Percentiles rank a stretch among this genome's conserved stretches.
Conservation (phyloP, 2,888 invertebrate genomes). For the Netelia inedita region DNA sequence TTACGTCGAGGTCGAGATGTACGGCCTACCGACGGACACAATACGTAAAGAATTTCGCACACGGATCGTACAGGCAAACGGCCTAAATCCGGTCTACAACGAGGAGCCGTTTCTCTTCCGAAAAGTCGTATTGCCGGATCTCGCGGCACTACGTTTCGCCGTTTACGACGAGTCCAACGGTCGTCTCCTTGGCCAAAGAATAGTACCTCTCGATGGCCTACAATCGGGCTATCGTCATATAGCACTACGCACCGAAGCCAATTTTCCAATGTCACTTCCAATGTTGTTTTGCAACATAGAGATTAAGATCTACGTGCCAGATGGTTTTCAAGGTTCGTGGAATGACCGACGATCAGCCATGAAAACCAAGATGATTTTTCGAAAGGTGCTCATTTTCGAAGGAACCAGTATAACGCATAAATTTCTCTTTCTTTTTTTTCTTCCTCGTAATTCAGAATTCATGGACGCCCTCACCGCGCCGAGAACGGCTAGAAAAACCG, state of each 20-base stretch:
- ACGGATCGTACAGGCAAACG: conserved; percentile 98
- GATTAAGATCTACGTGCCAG: conserved; percentile 99
- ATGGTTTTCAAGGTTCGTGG: conserved; percentile 95
- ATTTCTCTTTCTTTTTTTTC: not conserved
- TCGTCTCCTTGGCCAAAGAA: conserved; percentile 97
- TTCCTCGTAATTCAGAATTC: conserved; percentile 89
- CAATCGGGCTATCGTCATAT: conserved; percentile 99
- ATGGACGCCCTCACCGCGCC: conserved; percentile 99
- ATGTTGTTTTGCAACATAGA: conserved; percentile 99
- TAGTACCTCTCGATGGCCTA: conserved; percentile 98
- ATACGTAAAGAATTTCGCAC: conserved; percentile 99
- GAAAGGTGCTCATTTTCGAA: not conserved
- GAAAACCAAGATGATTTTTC: not conserved
- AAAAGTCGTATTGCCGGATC: conserved; percentile 99
- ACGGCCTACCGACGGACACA: conserved; percentile 98
- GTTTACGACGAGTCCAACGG: conserved; percentile 98
- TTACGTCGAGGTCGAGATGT: conserved; percentile 99
- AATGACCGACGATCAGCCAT: not conserved
- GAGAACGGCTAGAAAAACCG: conserved; percentile 87
- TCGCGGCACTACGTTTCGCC: conserved; percentile 98
- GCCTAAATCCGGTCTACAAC: conserved; percentile 99
- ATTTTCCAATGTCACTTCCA: conserved; percentile 99
- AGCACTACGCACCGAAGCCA: conserved; percentile 98
- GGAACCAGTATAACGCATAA: not conserved
- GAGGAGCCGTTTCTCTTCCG: conserved; percentile 99